Evolutionary conservation across 2,888 invertebrate species (phyloP).

Genomic region (Dryococelus australis): DNA sequence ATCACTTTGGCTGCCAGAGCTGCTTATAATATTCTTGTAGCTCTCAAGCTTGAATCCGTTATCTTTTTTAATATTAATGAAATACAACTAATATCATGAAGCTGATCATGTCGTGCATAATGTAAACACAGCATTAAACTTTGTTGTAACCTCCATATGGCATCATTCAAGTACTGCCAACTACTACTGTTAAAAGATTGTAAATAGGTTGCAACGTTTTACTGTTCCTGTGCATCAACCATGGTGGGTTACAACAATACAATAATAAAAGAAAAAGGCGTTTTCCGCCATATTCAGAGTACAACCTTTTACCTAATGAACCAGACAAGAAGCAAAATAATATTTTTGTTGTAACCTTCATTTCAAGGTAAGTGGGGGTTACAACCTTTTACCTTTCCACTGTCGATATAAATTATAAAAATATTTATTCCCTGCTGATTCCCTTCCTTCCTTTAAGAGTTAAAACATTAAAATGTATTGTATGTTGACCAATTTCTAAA

Average conservation of each 20-base stretch:
- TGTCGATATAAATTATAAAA: too few species aligned
- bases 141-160: background rate
- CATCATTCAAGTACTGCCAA: background rate
- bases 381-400: constrained; percentile 10
- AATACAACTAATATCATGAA: background rate
- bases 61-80: background rate
- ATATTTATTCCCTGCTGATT: too few species aligned
- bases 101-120: background rate
- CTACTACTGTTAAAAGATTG: background rate
- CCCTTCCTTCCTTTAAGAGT: too few species aligned
- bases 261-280: background rate
- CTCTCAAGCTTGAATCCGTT: background rate
- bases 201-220: background rate
- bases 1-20: background rate
- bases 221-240: background rate
- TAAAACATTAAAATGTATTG: too few species aligned
- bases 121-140: background rate
- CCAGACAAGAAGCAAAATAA: background rate
- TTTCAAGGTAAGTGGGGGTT: background rate
- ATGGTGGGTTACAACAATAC: background rate
- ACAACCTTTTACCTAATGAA: background rate
- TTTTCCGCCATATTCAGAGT: background rate
- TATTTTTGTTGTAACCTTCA: background rate
- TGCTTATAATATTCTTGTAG: background rate
- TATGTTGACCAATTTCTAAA: too few species aligned